Conservation (phyloP, 2,797 vertebrate genomes). For the Darevskia mixta region DNA sequence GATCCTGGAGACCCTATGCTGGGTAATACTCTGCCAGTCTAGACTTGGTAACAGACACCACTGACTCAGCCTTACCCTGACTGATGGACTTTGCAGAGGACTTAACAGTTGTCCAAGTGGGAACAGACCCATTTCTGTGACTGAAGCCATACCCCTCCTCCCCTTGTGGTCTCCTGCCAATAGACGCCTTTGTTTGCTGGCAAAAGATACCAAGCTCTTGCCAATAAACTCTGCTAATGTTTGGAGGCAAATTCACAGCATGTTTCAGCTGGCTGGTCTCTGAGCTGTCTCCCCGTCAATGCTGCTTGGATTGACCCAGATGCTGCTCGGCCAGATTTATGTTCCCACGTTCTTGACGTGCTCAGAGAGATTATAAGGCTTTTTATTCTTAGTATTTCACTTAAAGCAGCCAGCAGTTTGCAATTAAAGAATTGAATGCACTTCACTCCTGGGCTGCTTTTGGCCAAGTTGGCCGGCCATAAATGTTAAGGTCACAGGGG, state of each 20-base stretch:
- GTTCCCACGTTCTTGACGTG: conserved; percentile 17
- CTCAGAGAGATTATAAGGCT: neutral
- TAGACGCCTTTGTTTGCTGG: neutral
- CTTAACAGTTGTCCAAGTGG: no score
- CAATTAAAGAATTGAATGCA: neutral
- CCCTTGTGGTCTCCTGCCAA: neutral
- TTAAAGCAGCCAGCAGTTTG: neutral
- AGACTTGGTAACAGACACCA: no score
- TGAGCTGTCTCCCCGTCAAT: conserved; percentile 9
- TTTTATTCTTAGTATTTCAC: neutral
- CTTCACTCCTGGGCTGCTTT: neutral
- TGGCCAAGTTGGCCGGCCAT: neutral
- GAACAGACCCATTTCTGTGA: neutral
- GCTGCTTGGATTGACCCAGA: conserved; percentile 8
- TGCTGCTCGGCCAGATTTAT: neutral
- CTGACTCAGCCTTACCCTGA: neutral
- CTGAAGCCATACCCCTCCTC: no score
- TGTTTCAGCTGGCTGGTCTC: conserved; percentile 4
- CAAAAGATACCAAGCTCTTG: neutral
- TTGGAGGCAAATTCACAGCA: conserved; percentile 17
- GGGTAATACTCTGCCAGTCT: neutral
- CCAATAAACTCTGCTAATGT: conserved; percentile 3
- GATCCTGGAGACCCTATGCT: neutral
- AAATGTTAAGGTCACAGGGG: neutral
- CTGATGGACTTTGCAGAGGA: neutral